Evolutionary conservation across 2,113 vertebrate genomes (phyloP).

Genomic region (Pontoporia blainvillei): DNA sequence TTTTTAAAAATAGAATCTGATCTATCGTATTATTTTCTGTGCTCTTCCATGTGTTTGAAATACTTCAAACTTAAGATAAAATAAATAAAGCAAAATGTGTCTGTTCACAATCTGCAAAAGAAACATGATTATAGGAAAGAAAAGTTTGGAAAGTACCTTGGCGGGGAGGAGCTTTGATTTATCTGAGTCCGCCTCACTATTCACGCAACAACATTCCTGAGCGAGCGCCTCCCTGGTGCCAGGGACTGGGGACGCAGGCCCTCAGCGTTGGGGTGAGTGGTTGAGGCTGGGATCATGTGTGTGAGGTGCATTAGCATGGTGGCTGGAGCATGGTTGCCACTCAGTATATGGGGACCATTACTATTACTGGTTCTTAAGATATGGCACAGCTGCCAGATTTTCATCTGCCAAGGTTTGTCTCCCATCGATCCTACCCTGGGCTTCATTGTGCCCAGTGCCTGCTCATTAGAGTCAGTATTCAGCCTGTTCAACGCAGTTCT

Average conservation of each 20-base stretch:
- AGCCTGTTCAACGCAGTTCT: neutral
- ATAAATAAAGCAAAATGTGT: neutral
- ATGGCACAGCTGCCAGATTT: neutral
- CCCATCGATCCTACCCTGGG: neutral
- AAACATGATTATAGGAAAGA: neutral
- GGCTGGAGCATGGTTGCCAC: neutral
- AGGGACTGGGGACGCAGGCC: neutral
- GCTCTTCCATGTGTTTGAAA: neutral
- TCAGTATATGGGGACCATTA: neutral
- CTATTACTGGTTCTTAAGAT: neutral
- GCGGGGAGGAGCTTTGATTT: neutral
- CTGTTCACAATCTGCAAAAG: neutral
- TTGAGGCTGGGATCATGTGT: neutral
- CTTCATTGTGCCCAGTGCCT: neutral
- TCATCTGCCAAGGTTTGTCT: neutral
- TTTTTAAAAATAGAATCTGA: neutral
- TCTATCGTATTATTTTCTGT: neutral
- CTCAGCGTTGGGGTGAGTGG: neutral
- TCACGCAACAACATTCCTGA: neutral
- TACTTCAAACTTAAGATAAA: neutral
- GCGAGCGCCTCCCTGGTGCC: neutral
- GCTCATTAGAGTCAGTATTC: neutral
- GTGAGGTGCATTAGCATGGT: rapidly evolving
- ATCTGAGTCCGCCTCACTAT: neutral
- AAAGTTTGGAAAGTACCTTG: neutral